These are phyloP conservation scores for Lichenostomus cassidix DNA, from an alignment of 2,113 vertebrate species.

Conservation along the genomic window DNA sequence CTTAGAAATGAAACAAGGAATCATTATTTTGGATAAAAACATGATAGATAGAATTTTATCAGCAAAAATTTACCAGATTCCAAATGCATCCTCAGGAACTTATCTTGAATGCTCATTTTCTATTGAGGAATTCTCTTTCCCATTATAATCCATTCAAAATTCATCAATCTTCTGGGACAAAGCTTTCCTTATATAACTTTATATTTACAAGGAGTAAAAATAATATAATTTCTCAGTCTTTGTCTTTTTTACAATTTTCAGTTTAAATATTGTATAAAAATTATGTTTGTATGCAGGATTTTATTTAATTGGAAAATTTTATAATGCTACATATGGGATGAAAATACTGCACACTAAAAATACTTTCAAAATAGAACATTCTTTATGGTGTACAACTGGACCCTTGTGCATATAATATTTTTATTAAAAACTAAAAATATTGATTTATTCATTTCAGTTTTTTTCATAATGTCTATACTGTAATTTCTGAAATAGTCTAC, in stretches of 20 bases:
- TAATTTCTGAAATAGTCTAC: background rate
- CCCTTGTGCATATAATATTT: background rate
- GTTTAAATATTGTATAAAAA: background rate
- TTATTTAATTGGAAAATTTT: background rate
- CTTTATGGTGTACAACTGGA: background rate
- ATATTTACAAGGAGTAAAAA: background rate
- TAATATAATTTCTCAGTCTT: background rate
- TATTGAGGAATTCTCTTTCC: background rate
- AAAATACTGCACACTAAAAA: background rate
- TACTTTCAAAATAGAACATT: background rate
- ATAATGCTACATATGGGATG: background rate
- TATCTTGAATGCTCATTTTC: background rate
- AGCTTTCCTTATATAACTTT: background rate
- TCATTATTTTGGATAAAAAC: background rate
- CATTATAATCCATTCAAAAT: background rate
- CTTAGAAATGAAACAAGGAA: background rate
- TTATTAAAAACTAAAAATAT: background rate
- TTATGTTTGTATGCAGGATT: background rate
- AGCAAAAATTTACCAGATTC: background rate
- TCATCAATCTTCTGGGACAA: background rate
- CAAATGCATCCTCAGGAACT: background rate
- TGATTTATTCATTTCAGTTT: background rate
- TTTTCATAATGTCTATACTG: background rate
- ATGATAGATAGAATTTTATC: background rate
- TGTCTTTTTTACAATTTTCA: background rate